Percentiles rank a stretch among this genome's conserved stretches.
phyloP scores from a whole-genome alignment of 1,140 invertebrate genomes.

The Reticulitermes speratus region DNA sequence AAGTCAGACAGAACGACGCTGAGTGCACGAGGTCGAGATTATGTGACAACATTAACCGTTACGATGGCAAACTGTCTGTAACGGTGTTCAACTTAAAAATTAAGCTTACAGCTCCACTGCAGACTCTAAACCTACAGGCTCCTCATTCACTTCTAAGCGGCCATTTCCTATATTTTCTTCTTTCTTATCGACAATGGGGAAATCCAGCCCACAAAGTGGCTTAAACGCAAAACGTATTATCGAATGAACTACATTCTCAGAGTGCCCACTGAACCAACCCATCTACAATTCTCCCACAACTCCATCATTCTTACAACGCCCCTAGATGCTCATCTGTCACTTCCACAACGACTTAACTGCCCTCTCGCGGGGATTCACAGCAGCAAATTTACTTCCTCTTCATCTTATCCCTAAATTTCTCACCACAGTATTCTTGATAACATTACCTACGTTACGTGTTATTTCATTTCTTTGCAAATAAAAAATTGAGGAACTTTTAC shows the following conservation, averaged over 20 bases:
- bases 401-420: not conserved
- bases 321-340: constrained; percentile 13
- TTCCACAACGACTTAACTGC: constrained; percentile 1
- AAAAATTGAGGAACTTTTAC: too few species aligned
- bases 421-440: not conserved
- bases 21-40: too few species aligned
- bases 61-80: too few species aligned
- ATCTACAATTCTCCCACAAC: not conserved
- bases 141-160: not conserved
- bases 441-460: not conserved
- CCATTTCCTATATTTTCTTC: not conserved
- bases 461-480: not conserved
- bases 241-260: not conserved
- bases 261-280: not conserved
- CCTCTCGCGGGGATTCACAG: not conserved
- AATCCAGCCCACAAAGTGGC: not conserved
- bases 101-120: not conserved
- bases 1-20: too few species aligned
- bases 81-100: too few species aligned
- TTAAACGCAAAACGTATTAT: not conserved
- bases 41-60: too few species aligned
- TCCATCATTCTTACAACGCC: constrained; percentile 4
- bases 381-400: not conserved
- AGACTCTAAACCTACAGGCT: not conserved
- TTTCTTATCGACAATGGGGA: not conserved